These are phyloP conservation scores for Acrobasis consociella DNA, from an alignment of 2,888 invertebrate species.

Conservation along the genomic window DNA sequence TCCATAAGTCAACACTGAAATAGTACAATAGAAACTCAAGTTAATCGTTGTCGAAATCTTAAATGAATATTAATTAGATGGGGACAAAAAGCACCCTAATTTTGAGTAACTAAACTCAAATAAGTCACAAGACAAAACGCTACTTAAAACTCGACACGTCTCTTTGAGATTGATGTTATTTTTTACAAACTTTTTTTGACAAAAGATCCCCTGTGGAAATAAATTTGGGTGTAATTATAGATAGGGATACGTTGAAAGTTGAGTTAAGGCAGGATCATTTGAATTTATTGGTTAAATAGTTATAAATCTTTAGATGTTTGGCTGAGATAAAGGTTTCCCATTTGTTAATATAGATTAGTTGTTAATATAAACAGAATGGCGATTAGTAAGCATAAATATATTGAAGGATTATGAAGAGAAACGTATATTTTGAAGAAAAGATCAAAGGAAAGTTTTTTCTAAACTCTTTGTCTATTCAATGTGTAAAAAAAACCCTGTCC, in stretches of 20 bases:
- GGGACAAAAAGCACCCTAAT: slow-evolving; percentile 57
- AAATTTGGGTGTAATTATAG: slow-evolving; percentile 75
- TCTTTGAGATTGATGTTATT: slow-evolving; percentile 64
- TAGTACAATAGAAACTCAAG: slow-evolving; percentile 53
- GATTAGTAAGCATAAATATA: not conserved
- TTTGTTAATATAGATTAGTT: slow-evolving; percentile 13
- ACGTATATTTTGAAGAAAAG: not conserved
- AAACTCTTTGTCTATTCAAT: no score
- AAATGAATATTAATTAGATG: slow-evolving; percentile 57
- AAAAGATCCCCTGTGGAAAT: slow-evolving; percentile 53
- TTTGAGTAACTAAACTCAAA: slow-evolving; percentile 49
- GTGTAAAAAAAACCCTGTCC: no score
- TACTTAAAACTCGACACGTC: slow-evolving; percentile 59
- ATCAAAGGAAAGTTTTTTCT: no score
- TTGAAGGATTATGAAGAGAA: not conserved
- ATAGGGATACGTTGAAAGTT: slow-evolving; percentile 72
- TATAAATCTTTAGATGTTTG: slow-evolving; percentile 21
- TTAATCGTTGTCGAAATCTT: slow-evolving; percentile 65
- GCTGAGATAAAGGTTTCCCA: slow-evolving; percentile 6
- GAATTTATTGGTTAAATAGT: slow-evolving; percentile 64
- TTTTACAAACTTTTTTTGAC: slow-evolving; percentile 46
- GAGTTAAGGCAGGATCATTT: slow-evolving; percentile 55
- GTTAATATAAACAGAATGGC: slow-evolving; percentile 5
- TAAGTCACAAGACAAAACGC: slow-evolving; percentile 61
- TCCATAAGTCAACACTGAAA: slow-evolving; percentile 56